A percentile compares a stretch with the other conserved stretches of the same genome.
Conservation (phyloP, 2,888 invertebrate species). For the Yponomeuta evonymella region DNA sequence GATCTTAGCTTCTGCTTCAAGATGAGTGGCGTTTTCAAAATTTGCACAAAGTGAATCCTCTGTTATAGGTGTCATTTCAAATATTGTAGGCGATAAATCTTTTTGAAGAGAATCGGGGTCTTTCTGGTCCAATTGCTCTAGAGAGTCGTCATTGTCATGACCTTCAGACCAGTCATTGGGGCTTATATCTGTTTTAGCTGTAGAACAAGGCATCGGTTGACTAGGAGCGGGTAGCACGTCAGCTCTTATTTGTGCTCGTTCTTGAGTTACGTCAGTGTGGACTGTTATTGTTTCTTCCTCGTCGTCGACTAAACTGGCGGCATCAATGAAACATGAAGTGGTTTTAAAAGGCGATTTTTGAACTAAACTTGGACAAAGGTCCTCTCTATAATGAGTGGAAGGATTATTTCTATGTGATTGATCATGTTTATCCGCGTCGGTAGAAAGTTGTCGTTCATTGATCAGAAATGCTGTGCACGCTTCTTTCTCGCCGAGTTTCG, state of each 20-base stretch:
- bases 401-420: slow-evolving; percentile 2
- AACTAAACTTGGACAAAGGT: slow-evolving; percentile 47
- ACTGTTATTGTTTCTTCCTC: slow-evolving; percentile 57
- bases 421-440: slow-evolving; percentile 33
- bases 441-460: slow-evolving; percentile 47
- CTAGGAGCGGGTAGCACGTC: slow-evolving; percentile 38
- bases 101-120: slow-evolving; percentile 51
- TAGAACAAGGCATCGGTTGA: slow-evolving; percentile 48
- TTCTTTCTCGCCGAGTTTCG: slow-evolving; percentile 53
- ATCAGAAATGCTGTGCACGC: slow-evolving; percentile 59
- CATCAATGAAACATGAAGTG: slow-evolving; percentile 84
- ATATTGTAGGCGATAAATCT: slow-evolving; percentile 54
- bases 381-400: slow-evolving; percentile 40
- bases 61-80: slow-evolving; percentile 55
- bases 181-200: slow-evolving; percentile 43
- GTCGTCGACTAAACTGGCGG: slow-evolving; percentile 84
- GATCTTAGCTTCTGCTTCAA: slow-evolving; percentile 2
- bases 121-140: slow-evolving; percentile 51
- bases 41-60: slow-evolving; percentile 48
- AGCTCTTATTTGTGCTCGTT: slow-evolving; percentile 21
- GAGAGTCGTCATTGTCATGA: slow-evolving; percentile 61
- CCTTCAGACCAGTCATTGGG: slow-evolving; percentile 56
- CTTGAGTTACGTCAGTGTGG: slow-evolving; percentile 24
- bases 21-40: slow-evolving; percentile 30
- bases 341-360: slow-evolving; percentile 45